Percentiles rank a stretch among this genome's conserved stretches.
Evolutionary conservation across 1,140 invertebrate genomes (phyloP).

Genomic region (Drosophila mojavensis): DNA sequence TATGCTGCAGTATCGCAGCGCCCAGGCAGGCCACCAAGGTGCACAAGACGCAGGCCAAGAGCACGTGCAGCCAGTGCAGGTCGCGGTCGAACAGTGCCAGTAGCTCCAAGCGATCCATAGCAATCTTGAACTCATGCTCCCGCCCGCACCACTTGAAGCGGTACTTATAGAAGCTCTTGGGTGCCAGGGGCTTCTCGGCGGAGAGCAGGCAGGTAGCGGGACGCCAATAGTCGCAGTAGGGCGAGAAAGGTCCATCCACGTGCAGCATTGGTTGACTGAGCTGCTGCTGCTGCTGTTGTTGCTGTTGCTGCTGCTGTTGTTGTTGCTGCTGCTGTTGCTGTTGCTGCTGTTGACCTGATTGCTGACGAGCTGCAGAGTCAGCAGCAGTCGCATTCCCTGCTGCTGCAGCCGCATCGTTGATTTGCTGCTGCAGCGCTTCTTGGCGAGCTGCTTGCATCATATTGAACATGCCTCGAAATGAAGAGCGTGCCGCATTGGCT

Average conservation of each 20-base stretch:
- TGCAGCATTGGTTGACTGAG: slow-evolving; percentile 72
- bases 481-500: slow-evolving; percentile 32
- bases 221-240: slow-evolving; percentile 79
- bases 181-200: slow-evolving; percentile 83
- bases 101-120: slow-evolving; percentile 95
- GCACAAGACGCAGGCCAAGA: slow-evolving; percentile 93
- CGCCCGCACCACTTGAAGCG: slow-evolving; percentile 87
- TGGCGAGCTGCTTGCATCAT: slow-evolving; percentile 60
- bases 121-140: slow-evolving; percentile 88
- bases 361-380: not conserved
- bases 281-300: slow-evolving; percentile 23
- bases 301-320: slow-evolving; percentile 31
- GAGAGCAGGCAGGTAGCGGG: slow-evolving; percentile 66
- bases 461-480: slow-evolving; percentile 71
- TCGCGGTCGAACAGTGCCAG: slow-evolving; percentile 97
- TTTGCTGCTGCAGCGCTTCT: slow-evolving; percentile 62
- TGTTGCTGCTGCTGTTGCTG: slow-evolving; percentile 8
- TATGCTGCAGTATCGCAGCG: slow-evolving; percentile 91
- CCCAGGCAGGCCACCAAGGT: slow-evolving; percentile 94
- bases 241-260: slow-evolving; percentile 73
- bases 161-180: slow-evolving; percentile 94
- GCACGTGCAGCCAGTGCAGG: slow-evolving; percentile 92
- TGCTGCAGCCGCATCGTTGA: slow-evolving; percentile 47
- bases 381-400: slow-evolving; percentile 26
- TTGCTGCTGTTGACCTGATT: not conserved